Percentiles rank a stretch among this genome's conserved stretches.
Evolutionary conservation across 2,113 vertebrate genomes (phyloP).

Genomic region (Tragelaphus buxtoni): DNA sequence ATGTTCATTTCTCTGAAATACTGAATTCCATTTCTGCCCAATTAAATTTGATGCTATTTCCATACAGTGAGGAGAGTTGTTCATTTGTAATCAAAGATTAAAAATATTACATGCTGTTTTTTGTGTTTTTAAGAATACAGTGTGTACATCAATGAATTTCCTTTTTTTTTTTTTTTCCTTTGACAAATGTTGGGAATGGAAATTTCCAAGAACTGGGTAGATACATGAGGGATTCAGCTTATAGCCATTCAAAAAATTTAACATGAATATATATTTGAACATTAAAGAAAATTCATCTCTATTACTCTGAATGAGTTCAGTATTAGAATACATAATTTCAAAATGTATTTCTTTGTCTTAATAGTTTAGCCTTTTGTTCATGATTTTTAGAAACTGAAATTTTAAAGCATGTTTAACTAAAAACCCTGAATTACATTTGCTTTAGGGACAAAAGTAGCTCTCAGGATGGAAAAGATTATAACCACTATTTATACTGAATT

Average conservation of each 20-base stretch:
- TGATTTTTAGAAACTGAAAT: background rate
- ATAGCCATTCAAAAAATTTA: background rate
- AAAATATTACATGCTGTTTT: background rate
- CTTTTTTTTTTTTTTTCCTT: background rate
- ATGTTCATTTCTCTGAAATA: conserved; percentile 32
- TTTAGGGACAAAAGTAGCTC: background rate
- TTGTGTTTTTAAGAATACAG: background rate
- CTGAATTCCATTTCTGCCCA: conserved; percentile 5
- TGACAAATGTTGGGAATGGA: background rate
- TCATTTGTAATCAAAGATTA: conserved; percentile 29
- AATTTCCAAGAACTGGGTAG: background rate
- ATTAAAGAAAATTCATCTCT: background rate
- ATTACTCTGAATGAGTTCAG: background rate
- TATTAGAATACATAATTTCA: background rate
- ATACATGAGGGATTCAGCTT: background rate
- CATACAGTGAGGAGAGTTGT: background rate
- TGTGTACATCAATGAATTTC: background rate
- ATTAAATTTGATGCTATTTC: background rate
- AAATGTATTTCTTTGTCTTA: background rate
- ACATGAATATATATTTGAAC: background rate
- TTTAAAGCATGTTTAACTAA: background rate
- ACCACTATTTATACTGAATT: background rate
- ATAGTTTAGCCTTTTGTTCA: background rate
- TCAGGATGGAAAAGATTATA: background rate
- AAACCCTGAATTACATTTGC: background rate